phyloP scores from a whole-genome alignment of 2,797 vertebrate species.

The Valencia hispanica region DNA sequence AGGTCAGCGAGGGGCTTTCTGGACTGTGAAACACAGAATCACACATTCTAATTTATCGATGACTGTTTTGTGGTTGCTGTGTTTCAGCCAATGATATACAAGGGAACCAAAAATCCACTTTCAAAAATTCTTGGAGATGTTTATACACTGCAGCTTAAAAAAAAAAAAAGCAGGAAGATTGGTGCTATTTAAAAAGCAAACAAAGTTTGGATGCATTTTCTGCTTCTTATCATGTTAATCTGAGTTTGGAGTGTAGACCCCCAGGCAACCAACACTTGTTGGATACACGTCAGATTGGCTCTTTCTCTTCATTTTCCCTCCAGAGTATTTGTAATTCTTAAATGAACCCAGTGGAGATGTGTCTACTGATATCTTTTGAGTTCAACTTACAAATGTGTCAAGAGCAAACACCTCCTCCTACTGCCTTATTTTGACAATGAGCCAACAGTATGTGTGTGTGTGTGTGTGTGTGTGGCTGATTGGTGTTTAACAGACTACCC shows the following conservation, averaged over 20 bases:
- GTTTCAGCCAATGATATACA: slow-evolving; percentile 44
- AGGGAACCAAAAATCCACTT: not conserved
- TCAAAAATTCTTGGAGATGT: not conserved
- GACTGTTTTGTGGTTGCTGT: slow-evolving; percentile 43
- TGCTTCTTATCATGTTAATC: not conserved
- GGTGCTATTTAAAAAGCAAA: not conserved
- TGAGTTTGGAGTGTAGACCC: not conserved
- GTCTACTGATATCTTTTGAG: not conserved
- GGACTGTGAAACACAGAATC: slow-evolving; percentile 13
- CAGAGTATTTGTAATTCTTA: not conserved
- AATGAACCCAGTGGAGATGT: not conserved
- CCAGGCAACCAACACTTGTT: not conserved
- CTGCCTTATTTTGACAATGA: slow-evolving; percentile 48
- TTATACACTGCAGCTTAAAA: not conserved
- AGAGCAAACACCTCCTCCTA: slow-evolving; percentile 54
- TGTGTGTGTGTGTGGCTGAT: slow-evolving; percentile 39
- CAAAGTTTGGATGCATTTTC: not conserved
- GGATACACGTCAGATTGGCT: not conserved
- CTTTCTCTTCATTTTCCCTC: not conserved
- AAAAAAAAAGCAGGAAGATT: not conserved
- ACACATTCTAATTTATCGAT: slow-evolving; percentile 30
- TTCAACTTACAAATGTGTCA: slow-evolving; percentile 60
- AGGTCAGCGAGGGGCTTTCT: slow-evolving; percentile 39
- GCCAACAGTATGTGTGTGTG: slow-evolving; percentile 23
- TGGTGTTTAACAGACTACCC: slow-evolving; percentile 62